Base-by-base conservation (phyloP, 2,888 invertebrate species). In the Phengaris arion region DNA sequence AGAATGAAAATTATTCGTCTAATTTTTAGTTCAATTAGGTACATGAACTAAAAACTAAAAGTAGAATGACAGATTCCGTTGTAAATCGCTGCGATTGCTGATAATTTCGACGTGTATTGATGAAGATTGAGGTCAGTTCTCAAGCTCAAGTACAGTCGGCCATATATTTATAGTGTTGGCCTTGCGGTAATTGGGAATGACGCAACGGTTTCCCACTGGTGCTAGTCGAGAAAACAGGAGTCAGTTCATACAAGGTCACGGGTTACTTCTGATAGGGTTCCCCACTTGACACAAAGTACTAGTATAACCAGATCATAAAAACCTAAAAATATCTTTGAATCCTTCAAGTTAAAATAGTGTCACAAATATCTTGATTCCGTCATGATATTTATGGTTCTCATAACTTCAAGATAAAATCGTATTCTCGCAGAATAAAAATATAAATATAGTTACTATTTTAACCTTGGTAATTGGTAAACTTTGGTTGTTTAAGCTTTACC, bases 81-180 rank as follows among this genome's bases (percentile, higher is more conserved):
- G 22, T 59, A 22, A 59, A 59, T 59, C 64, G 6, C 35, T 45
- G 35, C 12, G 64, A 45, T 45, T 64, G 64, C 64, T 64, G 64
- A 64, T 64, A 35, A 64, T 64, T 64, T 22, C 12, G 64, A 64
- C 45, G 64, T 64, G 35, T 12, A 45, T 64, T 64, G 64, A 64
- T 64, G 64, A 64, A 64, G 64, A 64, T 64, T 64, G 64, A 64
- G 64, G 35, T 35, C 64, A 52, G 64, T 64, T 35, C 64, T 64
- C 64, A 64, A 64, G 64, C 64, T 64, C 35, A 64, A 64, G 64
- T 64, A 45, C 64, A 64, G 64, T 52, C 52, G 52, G 13, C 64
- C 64, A 55, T n/a, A 64, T 64, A 64, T 64, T 64, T 64, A 64
- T 64, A 64, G 64, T 64, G 64, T 7, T 64, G 35, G 64, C 64